Evolutionary conservation across 2,888 invertebrate species (phyloP).

Genomic region (Seira ritae): DNA sequence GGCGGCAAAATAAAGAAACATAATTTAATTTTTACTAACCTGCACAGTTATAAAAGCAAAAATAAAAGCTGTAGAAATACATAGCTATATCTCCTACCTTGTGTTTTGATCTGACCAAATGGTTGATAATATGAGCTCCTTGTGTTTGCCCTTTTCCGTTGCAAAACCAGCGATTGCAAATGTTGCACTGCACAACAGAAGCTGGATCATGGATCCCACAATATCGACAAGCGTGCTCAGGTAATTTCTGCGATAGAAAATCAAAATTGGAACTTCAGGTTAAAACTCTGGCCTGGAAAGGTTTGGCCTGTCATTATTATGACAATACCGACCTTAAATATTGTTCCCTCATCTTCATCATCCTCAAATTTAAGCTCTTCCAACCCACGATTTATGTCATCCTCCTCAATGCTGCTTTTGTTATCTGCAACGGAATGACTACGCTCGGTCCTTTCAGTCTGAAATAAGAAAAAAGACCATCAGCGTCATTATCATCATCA

Average conservation of each 20-base stretch:
- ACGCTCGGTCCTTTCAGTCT: slow-evolving; percentile 38
- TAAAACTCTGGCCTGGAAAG: not conserved
- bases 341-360: slow-evolving; percentile 94
- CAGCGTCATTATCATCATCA: too few relatives aligned
- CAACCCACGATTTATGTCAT: slow-evolving; percentile 79
- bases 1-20: slow-evolving; percentile 82
- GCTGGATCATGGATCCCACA: slow-evolving; percentile 99
- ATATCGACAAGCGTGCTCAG: slow-evolving; percentile 98
- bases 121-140: slow-evolving; percentile 99
- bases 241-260: slow-evolving; percentile 83
- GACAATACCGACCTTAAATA: slow-evolving; percentile 80
- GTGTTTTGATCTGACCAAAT: slow-evolving; percentile 98
- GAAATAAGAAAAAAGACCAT: not conserved
- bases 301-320: not conserved
- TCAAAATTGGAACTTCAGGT: not conserved
- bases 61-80: not conserved
- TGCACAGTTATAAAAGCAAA: not conserved
- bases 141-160: slow-evolving; percentile 99
- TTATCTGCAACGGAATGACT: slow-evolving; percentile 50
- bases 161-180: slow-evolving; percentile 99
- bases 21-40: not conserved
- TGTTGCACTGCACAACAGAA: slow-evolving; percentile 98
- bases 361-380: slow-evolving; percentile 96
- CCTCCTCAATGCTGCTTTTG: slow-evolving; percentile 66
- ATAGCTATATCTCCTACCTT: slow-evolving; percentile 81